Conservation (phyloP, 2,888 invertebrate species). For the Petrolisthes manimaculis region DNA sequence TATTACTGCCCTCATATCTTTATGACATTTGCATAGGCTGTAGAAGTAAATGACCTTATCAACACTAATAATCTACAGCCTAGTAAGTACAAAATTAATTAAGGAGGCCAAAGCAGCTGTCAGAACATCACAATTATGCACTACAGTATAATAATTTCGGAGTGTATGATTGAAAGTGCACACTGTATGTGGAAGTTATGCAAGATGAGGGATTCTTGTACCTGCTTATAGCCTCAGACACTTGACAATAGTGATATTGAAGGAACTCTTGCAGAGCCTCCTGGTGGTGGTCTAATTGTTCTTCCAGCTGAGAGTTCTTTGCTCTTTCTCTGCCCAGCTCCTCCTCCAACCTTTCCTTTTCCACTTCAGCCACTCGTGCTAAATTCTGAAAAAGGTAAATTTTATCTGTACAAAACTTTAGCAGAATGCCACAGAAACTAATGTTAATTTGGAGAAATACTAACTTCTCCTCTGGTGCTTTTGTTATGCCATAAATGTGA, state of each 20-base stretch:
- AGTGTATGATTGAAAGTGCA: no score
- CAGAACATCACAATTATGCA: no score
- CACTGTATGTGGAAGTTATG: no score
- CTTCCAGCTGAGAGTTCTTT: conserved; percentile 35
- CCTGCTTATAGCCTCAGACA: conserved; percentile 37
- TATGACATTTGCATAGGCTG: no score
- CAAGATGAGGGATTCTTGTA: background rate
- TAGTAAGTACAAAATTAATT: no score
- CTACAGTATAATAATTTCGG: no score
- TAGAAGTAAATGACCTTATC: no score
- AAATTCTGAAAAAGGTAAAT: conserved; percentile 28
- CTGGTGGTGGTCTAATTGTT: conserved; percentile 36
- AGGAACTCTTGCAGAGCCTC: conserved; percentile 43
- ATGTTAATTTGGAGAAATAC: background rate
- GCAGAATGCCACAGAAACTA: background rate
- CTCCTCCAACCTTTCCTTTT: conserved; percentile 33
- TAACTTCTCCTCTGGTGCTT: background rate
- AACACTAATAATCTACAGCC: no score
- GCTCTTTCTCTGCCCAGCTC: conserved; percentile 40
- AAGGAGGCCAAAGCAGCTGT: no score
- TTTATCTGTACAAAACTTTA: no score
- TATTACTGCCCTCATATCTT: no score
- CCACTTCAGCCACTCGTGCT: conserved; percentile 38
- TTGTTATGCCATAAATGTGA: background rate
- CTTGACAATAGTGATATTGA: conserved; percentile 46